Evolutionary conservation across 1,140 invertebrate genomes (phyloP).

Genomic region (Zaprionus ghesquierei): DNA sequence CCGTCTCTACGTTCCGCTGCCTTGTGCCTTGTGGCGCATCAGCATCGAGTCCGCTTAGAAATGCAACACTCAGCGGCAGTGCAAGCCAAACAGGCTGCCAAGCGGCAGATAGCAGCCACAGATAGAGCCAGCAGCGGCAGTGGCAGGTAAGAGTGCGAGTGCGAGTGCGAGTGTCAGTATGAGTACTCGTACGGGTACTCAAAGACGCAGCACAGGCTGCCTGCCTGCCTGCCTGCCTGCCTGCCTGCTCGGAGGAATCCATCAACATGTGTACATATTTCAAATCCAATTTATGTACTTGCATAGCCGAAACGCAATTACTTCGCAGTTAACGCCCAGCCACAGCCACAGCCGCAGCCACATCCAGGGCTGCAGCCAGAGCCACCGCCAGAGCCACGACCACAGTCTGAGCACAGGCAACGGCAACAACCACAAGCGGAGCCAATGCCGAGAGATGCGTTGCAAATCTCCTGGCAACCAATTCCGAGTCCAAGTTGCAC

Average conservation of each 20-base stretch:
- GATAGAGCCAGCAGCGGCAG: constrained; percentile 37
- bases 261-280: constrained; percentile 80
- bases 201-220: constrained; percentile 17
- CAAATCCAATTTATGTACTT: constrained; percentile 80
- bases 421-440: neutral
- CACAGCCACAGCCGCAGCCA: neutral
- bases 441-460: constrained; percentile 36
- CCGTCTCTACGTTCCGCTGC: neutral
- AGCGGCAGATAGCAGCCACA: constrained; percentile 32
- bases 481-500: constrained; percentile 28
- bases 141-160: constrained; percentile 23
- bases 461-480: constrained; percentile 49
- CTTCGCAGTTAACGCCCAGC: constrained; percentile 76
- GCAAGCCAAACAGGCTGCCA: constrained; percentile 2
- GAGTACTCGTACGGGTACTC: neutral
- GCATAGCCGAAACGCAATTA: constrained; percentile 79
- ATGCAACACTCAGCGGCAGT: constrained; percentile 48
- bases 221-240: constrained; percentile 19
- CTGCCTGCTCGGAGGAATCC: constrained; percentile 58
- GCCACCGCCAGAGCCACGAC: neutral
- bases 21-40: constrained; percentile 16
- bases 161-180: neutral
- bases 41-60: constrained; percentile 45
- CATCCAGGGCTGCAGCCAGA: neutral
- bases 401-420: neutral